A percentile compares a stretch with the other conserved stretches of the same genome.
phyloP scores from a whole-genome alignment of 1,140 invertebrate species.

The Drosophila eugracilis region DNA sequence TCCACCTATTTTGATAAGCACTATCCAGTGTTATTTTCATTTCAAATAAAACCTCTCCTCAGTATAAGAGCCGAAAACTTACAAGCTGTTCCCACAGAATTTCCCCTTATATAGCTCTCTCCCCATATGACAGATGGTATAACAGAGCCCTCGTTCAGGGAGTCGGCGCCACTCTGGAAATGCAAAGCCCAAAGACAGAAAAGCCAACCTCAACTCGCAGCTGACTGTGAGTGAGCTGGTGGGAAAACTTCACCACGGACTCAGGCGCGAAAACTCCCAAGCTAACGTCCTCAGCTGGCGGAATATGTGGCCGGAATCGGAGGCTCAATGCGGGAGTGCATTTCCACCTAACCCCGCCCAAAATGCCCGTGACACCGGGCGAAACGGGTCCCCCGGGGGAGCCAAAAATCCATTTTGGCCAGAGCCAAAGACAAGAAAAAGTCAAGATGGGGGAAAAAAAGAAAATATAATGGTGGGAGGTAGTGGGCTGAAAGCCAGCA shows the following conservation, averaged over 20 bases:
- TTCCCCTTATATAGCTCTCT: slow-evolving; percentile 5
- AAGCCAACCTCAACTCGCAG: slow-evolving; percentile 60
- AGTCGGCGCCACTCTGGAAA: slow-evolving; percentile 50
- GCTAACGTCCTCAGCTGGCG: slow-evolving; percentile 37
- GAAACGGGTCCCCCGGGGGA: slow-evolving; percentile 1
- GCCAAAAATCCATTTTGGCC: slow-evolving; percentile 41
- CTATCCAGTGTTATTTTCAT: slow-evolving; percentile 51
- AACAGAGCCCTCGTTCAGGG: slow-evolving; percentile 5
- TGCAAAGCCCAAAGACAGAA: not conserved
- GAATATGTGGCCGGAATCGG: slow-evolving; percentile 19
- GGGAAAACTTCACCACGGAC: slow-evolving; percentile 56
- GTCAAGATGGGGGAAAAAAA: slow-evolving; percentile 29
- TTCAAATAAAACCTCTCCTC: slow-evolving; percentile 27
- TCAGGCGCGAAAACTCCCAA: slow-evolving; percentile 33
- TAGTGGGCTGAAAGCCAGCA: slow-evolving; percentile 10
- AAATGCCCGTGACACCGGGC: slow-evolving; percentile 1
- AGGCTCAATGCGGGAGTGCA: slow-evolving; percentile 21
- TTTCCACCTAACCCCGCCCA: slow-evolving; percentile 7
- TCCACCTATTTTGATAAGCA: slow-evolving; percentile 59
- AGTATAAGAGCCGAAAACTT: slow-evolving; percentile 19
- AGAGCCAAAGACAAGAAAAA: slow-evolving; percentile 42
- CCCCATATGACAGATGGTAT: slow-evolving; percentile 11
- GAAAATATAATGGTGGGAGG: not conserved
- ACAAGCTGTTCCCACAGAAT: slow-evolving; percentile 25
- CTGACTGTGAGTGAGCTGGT: slow-evolving; percentile 26